Evolutionary conservation across 2,113 vertebrate species (phyloP), one percentile per base, ranked within the genome.

Genomic region (Siniperca chuatsi): DNA sequence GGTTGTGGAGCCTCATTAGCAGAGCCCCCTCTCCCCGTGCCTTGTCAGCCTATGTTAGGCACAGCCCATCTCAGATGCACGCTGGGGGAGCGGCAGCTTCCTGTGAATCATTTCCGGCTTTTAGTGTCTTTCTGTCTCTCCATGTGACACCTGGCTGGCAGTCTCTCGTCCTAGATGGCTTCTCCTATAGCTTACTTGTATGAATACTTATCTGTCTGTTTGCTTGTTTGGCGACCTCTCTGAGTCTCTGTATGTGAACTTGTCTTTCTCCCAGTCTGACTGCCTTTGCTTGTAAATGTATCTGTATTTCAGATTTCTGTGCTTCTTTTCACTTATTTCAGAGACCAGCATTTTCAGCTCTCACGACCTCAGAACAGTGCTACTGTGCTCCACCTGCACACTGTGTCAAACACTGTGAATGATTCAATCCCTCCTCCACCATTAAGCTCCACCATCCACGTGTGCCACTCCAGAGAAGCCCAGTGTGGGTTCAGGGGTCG

Each of bases 1-100:
- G 94, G 91, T 93, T 92, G 84, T 83, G 89, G 89, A 92, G 86
- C 96, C 95, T 97, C 95, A 95, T 96, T 96, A 96, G 93, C 84
- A 69, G 93, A 90, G 95, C 96, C 96, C 96, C 95, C 90, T 90
- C 92, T 88, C 89, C 94, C 96, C 96, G 96, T 94, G 94, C 95
- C 95, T 91, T 94, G 74, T 97, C 97, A 97, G 95, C 94, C 95
- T 92, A 64, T 81, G 94, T 98, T 96, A 97, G 95, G 92, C 90
- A 96, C 95, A 95, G 95, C 91, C 94, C 92, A 93, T 95, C 95
- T 97, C 96, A 94, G 95, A 96, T 87, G 89, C 95, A 95, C 88
- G 88, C 92, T 96, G 93, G 92, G 90, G 72, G 80, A 96, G 94
- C 2, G 87, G 94, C 96, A 81, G 94, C 95, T 89, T 96, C 95